A percentile compares a stretch with the other conserved stretches of the same genome.
These are phyloP conservation scores for Muraenolepis orangiensis DNA, from an alignment of 2,797 vertebrate genomes.

Conservation along the genomic window DNA sequence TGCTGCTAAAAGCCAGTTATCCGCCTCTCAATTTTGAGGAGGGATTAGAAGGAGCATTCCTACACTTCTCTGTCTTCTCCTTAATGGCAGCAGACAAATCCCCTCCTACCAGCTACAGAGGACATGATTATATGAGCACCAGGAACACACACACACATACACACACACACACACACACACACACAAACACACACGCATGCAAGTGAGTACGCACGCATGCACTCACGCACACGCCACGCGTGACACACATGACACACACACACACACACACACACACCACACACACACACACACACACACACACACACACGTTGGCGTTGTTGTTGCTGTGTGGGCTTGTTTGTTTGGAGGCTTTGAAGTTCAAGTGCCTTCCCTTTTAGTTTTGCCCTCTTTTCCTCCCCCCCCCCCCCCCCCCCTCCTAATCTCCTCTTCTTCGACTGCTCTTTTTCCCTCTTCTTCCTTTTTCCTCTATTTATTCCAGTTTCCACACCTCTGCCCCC, in stretches of 20 bases:
- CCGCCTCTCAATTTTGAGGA: conserved; percentile 63
- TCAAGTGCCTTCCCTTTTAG: conserved; percentile 28
- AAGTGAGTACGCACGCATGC: no score
- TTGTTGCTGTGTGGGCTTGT: conserved; percentile 49
- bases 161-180: no score
- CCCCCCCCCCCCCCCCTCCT: neutral
- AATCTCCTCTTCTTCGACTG: conserved; percentile 6
- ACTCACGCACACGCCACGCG: no score
- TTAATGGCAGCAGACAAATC: conserved; percentile 62
- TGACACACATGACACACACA: neutral
- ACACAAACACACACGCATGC: neutral
- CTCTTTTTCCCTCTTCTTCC: conserved; percentile 5
- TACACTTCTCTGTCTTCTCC: conserved; percentile 47
- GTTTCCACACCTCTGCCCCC: conserved; percentile 20
- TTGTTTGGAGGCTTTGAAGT: conserved; percentile 58
- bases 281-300: no score
- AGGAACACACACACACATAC: conserved; percentile 33
- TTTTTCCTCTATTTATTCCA: conserved; percentile 15
- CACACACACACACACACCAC: neutral
- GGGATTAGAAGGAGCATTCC: conserved; percentile 61
- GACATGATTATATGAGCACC: conserved; percentile 45
- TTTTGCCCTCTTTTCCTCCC: neutral
- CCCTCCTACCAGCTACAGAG: conserved; percentile 49
- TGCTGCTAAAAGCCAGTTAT: conserved; percentile 63
- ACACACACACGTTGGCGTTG: conserved; percentile 21